Percentiles rank a stretch among this genome's conserved stretches.
These are phyloP conservation scores for Empidonax traillii DNA, from an alignment of 2,113 vertebrate species.

Conservation along the genomic window DNA sequence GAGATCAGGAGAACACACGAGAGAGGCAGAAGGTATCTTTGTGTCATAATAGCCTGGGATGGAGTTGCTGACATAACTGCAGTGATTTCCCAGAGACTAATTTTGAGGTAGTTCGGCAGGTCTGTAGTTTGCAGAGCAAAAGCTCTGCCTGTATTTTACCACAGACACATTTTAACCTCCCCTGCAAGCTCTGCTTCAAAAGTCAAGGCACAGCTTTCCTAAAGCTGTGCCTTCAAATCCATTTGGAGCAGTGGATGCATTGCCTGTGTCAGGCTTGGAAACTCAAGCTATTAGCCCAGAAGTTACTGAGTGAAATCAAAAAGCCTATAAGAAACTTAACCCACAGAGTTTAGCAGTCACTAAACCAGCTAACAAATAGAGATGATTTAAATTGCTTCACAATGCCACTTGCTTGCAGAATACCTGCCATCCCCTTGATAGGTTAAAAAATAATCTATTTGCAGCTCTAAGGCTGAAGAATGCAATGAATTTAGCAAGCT, in stretches of 20 bases:
- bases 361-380: constrained; percentile 19
- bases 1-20: background rate
- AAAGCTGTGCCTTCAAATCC: background rate
- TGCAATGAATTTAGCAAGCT: constrained; percentile 63
- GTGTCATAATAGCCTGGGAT: background rate
- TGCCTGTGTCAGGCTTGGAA: background rate
- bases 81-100: background rate
- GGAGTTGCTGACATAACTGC: background rate
- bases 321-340: constrained; percentile 1
- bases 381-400: background rate
- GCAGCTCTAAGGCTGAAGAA: constrained; percentile 59
- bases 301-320: background rate
- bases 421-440: constrained; percentile 29
- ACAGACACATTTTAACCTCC: background rate
- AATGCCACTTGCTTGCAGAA: constrained; percentile 16
- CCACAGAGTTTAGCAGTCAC: background rate
- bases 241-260: background rate
- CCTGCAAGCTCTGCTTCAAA: background rate
- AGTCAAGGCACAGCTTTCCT: background rate
- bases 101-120: background rate
- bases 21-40: background rate
- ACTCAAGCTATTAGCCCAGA: background rate
- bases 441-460: constrained; percentile 68
- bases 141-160: background rate
- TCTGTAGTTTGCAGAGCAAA: background rate